Evolutionary conservation across 2,797 vertebrate genomes (phyloP), one percentile per base, ranked within the genome.

Genomic region (Serranus cabrilla): DNA sequence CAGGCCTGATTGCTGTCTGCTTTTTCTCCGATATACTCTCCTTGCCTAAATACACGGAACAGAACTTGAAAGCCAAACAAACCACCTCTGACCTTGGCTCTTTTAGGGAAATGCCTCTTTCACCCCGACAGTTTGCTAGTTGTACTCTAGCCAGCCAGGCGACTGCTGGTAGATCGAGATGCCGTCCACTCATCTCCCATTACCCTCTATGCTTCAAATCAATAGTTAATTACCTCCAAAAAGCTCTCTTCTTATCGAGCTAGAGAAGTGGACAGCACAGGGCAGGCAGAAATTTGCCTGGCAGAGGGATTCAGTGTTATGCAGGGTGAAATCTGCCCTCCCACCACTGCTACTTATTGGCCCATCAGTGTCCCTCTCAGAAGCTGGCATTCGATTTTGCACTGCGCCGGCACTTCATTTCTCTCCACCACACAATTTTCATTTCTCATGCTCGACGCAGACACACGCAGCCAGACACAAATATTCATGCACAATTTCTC

Each of bases 141-240:
- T 57, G 51, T 45, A 61, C 45, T 63, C 57, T 27, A 56, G 63
- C 58, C 84, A 77, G 72, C 57, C 65, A 50, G 56, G 45, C 25
- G 0, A 60, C 78, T 60, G 74, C 58, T 67, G 17, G 45, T 63
- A 59, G 64, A 88, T 92, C 85, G 74, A 92, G 87, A 89, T 69
- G 76, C 78, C 76, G 84, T 85, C 89, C 72, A 77, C 85, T 88
- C 76, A 85, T 93, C 94, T 91, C 91, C 90, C 88, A 91, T 94
- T 92, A 92, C 87, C 82, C 91, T 84, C 78, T 82, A 75, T 81
- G 82, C 87, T 92, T 89, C 57, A 76, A 92, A 95, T 95, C 94
- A 93, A 95, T 96, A 94, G 87, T 92, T 95, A 94, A 95, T 95
- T 95, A 93, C 92, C 81, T 85, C 82, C 76, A 80, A 87, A 90